Evolutionary conservation across 1,140 invertebrate species (phyloP).

Genomic region (Chelonus insularis): DNA sequence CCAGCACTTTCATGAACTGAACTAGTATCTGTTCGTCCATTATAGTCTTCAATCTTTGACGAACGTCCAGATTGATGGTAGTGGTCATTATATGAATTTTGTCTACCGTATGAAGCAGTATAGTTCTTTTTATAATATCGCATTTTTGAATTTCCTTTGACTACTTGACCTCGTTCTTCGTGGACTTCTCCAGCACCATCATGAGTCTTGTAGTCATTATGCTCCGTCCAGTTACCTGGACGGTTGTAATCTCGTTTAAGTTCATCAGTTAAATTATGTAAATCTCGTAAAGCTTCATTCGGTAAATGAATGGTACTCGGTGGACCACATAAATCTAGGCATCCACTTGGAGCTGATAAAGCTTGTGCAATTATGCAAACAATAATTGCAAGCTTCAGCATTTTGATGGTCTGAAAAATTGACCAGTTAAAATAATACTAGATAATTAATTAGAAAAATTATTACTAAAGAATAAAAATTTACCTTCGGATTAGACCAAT

Average conservation of each 20-base stretch:
- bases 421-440: not conserved
- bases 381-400: constrained; percentile 29
- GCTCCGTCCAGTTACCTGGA: constrained; percentile 46
- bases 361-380: constrained; percentile 28
- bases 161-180: constrained; percentile 42
- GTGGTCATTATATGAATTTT: not conserved
- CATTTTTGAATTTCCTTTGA: constrained; percentile 32
- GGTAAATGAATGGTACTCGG: too few relatives aligned
- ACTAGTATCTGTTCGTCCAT: constrained; percentile 19
- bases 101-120: constrained; percentile 31
- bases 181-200: constrained; percentile 40
- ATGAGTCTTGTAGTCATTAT: constrained; percentile 36
- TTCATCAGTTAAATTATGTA: constrained; percentile 17
- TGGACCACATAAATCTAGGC: constrained; percentile 35
- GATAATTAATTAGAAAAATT: not conserved
- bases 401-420: constrained; percentile 27
- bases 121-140: constrained; percentile 43
- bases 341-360: constrained; percentile 39
- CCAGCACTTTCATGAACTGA: constrained; percentile 20
- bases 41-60: constrained; percentile 35
- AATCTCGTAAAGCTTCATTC: constrained; percentile 4
- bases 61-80: too few relatives aligned
- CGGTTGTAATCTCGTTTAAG: constrained; percentile 31
- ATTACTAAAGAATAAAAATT: too few relatives aligned
- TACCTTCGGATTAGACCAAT: not conserved